phyloP scores from a whole-genome alignment of 2,797 vertebrate species.

The Columba guinea region DNA sequence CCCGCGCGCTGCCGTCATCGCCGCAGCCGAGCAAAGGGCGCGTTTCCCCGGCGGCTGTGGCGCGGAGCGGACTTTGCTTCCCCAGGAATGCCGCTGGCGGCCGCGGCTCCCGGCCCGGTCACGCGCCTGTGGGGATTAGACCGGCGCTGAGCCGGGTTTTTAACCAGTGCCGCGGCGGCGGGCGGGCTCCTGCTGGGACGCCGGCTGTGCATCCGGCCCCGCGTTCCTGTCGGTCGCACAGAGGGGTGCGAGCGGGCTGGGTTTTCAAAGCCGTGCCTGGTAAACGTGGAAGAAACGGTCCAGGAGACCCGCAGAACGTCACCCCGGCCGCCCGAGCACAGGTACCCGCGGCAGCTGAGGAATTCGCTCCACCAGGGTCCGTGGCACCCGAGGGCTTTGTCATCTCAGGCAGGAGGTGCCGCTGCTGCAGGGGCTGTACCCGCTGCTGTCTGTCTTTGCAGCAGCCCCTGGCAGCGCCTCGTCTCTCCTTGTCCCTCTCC shows the following conservation, averaged over 20 bases:
- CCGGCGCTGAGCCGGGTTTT: background rate
- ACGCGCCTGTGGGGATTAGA: constrained; percentile 19
- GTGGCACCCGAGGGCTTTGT: background rate
- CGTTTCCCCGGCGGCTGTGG: background rate
- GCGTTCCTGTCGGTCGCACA: background rate
- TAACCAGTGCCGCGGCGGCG: background rate
- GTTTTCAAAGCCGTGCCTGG: background rate
- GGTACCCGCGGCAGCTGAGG: background rate
- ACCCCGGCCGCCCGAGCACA: background rate
- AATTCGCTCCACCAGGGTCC: background rate
- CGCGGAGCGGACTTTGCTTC: constrained; percentile 27
- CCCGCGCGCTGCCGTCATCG: too few species aligned
- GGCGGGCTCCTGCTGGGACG: background rate
- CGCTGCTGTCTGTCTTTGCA: background rate
- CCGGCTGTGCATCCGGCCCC: background rate
- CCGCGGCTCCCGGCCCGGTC: background rate
- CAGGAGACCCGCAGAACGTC: background rate
- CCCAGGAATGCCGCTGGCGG: background rate
- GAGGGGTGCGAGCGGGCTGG: background rate
- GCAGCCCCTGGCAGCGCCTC: background rate
- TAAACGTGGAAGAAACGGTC: background rate
- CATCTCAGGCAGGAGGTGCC: background rate
- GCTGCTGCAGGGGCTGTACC: background rate
- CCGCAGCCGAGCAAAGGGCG: constrained; percentile 28
- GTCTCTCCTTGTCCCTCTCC: background rate